Percentiles rank a stretch among this genome's conserved stretches.
Conservation (phyloP, 2,113 vertebrate genomes). For the Hyaena hyaena region DNA sequence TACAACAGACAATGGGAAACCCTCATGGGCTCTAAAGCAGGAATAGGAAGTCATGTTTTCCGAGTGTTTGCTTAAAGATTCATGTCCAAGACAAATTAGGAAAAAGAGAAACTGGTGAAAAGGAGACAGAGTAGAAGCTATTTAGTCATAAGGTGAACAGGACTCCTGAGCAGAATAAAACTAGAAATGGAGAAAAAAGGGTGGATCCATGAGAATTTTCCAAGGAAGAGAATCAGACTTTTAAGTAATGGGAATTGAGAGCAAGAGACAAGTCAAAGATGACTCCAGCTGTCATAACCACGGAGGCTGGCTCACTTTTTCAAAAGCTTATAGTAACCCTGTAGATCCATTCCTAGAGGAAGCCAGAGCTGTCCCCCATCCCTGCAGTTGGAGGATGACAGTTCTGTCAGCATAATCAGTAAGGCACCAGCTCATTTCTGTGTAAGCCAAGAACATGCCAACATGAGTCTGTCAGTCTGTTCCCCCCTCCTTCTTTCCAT, state of each 20-base stretch:
- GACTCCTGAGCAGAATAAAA: not conserved
- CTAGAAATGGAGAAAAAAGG: not conserved
- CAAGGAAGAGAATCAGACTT: not conserved
- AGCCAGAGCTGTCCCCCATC: not conserved
- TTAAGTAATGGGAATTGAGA: not conserved
- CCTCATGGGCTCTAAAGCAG: not conserved
- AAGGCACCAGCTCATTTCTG: not conserved
- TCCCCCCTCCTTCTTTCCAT: conserved; percentile 23
- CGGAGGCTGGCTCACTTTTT: not conserved
- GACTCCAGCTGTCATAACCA: rapidly evolving
- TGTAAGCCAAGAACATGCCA: not conserved
- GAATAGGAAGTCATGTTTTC: not conserved
- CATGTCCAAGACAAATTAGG: not conserved
- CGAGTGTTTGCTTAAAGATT: not conserved
- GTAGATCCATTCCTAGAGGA: not conserved
- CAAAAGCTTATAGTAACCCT: not conserved
- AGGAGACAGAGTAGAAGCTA: not conserved
- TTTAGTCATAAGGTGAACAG: not conserved
- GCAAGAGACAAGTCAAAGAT: not conserved
- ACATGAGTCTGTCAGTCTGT: conserved; percentile 5
- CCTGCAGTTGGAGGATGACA: not conserved
- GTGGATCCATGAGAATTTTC: not conserved
- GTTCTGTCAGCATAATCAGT: not conserved
- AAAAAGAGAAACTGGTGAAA: not conserved
- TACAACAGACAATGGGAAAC: not conserved